phyloP scores from a whole-genome alignment of 1,140 invertebrate genomes.

The Manduca sexta region DNA sequence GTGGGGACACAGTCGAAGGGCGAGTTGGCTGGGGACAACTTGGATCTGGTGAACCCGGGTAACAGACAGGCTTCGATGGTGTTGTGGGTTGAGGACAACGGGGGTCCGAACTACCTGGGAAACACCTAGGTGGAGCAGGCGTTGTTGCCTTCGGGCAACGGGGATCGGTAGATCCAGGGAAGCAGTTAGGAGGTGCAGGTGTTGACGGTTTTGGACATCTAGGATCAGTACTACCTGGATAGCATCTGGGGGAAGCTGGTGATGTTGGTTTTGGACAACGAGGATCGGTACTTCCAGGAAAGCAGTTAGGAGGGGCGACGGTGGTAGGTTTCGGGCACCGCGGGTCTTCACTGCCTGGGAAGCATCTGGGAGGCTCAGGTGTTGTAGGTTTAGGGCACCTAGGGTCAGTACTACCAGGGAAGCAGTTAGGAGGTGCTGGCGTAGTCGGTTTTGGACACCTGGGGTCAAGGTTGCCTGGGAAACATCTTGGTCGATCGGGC shows the following conservation, averaged over 20 bases:
- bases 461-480: conserved; percentile 62
- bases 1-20: conserved; percentile 58
- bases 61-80: conserved; percentile 40
- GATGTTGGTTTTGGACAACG: conserved; percentile 19
- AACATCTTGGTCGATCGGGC: conserved; percentile 30
- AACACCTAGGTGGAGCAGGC: conserved; percentile 31
- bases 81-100: conserved; percentile 46
- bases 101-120: conserved; percentile 52
- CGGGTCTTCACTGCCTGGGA: conserved; percentile 46
- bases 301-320: conserved; percentile 2
- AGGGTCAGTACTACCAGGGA: conserved; percentile 65
- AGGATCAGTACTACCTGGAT: conserved; percentile 39
- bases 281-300: conserved; percentile 2
- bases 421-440: conserved; percentile 41
- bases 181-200: conserved; percentile 29
- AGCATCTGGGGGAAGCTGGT: conserved; percentile 32
- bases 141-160: conserved; percentile 34
- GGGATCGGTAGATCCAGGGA: conserved; percentile 38
- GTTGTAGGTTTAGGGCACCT: conserved; percentile 51
- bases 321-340: conserved; percentile 27
- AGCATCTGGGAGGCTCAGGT: conserved; percentile 30
- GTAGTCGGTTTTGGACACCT: conserved; percentile 48
- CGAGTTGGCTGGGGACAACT: conserved; percentile 47
- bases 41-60: conserved; percentile 59
- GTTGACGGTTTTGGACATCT: conserved; percentile 33